phyloP scores from a whole-genome alignment of 2,797 vertebrate species.

The Lemur catta region DNA sequence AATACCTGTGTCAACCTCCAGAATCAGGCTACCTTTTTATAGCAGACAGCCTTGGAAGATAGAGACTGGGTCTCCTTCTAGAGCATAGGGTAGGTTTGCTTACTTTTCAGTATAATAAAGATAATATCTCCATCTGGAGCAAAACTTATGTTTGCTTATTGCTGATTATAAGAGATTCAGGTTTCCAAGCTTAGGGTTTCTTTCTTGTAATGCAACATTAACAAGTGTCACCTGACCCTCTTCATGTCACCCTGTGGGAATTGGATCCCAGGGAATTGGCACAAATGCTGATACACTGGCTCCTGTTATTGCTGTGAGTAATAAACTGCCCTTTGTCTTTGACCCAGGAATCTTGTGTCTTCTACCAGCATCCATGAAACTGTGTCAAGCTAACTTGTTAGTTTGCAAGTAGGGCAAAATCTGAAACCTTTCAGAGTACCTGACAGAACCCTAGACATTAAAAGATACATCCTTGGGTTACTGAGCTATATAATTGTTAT shows the following conservation, averaged over 20 bases:
- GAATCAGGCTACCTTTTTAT: neutral
- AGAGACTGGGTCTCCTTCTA: neutral
- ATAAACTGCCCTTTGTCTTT: neutral
- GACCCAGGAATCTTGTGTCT: neutral
- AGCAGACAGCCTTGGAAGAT: neutral
- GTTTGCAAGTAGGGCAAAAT: neutral
- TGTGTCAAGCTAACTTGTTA: too few relatives aligned
- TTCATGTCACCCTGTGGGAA: too few relatives aligned
- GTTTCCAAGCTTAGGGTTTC: neutral
- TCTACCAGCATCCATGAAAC: too few relatives aligned
- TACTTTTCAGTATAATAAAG: neutral
- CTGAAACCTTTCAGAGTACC: slow-evolving; percentile 1
- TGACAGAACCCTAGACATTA: neutral
- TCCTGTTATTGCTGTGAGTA: too few relatives aligned
- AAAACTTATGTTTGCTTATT: neutral
- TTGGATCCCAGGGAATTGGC: too few relatives aligned
- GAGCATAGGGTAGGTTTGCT: neutral
- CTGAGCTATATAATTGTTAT: neutral
- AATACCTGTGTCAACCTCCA: too few relatives aligned
- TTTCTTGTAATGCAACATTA: neutral
- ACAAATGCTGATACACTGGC: too few relatives aligned
- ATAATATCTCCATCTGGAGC: neutral
- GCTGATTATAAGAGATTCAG: neutral
- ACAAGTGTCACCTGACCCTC: neutral
- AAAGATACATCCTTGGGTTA: neutral